Base-by-base conservation (phyloP, 2,113 vertebrate genomes). In the Girardinichthys multiradiatus region DNA sequence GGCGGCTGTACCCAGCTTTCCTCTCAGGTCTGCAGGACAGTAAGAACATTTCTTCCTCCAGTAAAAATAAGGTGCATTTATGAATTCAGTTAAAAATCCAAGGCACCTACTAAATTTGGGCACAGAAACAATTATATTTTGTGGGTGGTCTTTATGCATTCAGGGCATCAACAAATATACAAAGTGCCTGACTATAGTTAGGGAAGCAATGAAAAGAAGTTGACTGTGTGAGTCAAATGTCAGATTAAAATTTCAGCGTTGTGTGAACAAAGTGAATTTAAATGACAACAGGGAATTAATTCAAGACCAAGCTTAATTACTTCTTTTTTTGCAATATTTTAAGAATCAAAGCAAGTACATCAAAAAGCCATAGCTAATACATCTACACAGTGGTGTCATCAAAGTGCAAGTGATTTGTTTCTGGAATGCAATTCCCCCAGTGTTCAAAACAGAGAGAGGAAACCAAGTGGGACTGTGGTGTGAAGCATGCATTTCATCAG, bases 351-450 rank as follows among this genome's bases (percentile, higher is more conserved):
- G 54, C 62, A 68, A 81, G 74, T 29, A 42, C 74, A 76, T 60
- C 45, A 74, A 68, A 57, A 73, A 61, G 42, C 71, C 57, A 68
- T 15, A 57, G 68, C 69, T 79, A 70, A 70, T 60, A 69, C 57
- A 81, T 82, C 83, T 17, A 45, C 42, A 45, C 10, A 76, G 12
- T 39, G 62, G 51, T 87, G 63, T 76, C 74, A 74, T 78, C 68
- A 76, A 86, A 79, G 75, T 71, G 68, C 61, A 64, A 64, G 68
- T 75, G 75, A 80, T 84, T 86, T 86, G 78, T 83, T 82, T 85
- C 81, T n/a, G 70, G 79, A 76, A 76, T 85, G 72, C 21, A 80
- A 74, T 66, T 82, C 76, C 80, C 84, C 29, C 64, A 79, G 54
- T 76, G 68, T 48, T 79, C 79, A 65, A 79, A 74, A 29, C 64